phyloP scores from a whole-genome alignment of 37 sponge, comb jelly and placozoan species.

The Hexactinellida sp. region DNA sequence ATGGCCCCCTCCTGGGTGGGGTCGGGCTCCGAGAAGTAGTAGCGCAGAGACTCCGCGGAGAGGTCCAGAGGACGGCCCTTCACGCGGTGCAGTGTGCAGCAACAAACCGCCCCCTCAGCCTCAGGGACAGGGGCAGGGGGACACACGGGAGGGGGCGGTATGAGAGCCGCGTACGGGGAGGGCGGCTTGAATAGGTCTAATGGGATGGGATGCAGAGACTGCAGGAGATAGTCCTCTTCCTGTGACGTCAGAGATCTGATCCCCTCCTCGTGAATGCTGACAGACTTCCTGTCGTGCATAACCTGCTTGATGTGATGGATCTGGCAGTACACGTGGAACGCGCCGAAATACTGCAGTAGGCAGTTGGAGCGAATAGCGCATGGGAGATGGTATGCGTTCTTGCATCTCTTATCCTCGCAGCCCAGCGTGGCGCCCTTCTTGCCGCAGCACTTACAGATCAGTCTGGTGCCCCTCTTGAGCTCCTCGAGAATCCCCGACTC shows the following conservation, averaged over 20 bases:
- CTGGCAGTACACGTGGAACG: neutral
- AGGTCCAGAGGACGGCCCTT: neutral
- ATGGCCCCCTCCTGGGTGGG: neutral
- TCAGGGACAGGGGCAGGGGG: neutral
- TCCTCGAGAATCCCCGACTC: neutral
- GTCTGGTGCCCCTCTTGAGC: neutral
- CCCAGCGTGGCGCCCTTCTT: neutral
- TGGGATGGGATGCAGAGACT: neutral
- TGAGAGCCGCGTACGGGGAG: neutral
- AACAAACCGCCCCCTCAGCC: neutral
- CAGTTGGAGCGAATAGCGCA: neutral
- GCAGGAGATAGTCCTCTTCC: neutral
- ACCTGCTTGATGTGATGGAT: conserved; percentile 8
- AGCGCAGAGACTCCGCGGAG: neutral
- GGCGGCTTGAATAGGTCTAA: neutral
- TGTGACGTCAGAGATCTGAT: neutral
- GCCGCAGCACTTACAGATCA: neutral
- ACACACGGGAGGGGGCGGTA: neutral
- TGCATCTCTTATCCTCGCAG: neutral
- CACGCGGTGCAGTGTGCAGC: neutral
- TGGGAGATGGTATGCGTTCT: neutral
- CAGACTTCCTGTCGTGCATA: neutral
- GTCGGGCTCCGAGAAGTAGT: neutral
- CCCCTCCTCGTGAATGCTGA: neutral
- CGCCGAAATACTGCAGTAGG: neutral